Percentiles rank a stretch among this genome's conserved stretches.
phyloP scores from a whole-genome alignment of 2,797 vertebrate genomes.

The Eleutherodactylus coqui region DNA sequence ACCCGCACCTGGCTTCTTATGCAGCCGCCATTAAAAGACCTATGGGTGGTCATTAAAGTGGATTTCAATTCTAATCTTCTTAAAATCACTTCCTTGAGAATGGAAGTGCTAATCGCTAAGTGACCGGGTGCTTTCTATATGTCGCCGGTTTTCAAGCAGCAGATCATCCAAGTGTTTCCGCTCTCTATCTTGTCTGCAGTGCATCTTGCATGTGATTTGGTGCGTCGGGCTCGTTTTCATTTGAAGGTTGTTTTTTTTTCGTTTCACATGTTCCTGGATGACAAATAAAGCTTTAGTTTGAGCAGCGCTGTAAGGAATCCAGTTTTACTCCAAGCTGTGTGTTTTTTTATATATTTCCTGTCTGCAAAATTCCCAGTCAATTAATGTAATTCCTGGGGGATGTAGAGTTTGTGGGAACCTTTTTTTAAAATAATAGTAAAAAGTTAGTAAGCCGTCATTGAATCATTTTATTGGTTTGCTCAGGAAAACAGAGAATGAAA shows the following conservation, averaged over 20 bases:
- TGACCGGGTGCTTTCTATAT: conserved; percentile 35
- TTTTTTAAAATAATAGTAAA: conserved; percentile 29
- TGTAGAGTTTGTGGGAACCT: conserved; percentile 32
- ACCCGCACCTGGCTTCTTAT: too few relatives aligned
- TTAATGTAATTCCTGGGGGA: conserved; percentile 52
- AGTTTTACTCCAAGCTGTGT: background rate
- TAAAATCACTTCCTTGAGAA: conserved; percentile 29
- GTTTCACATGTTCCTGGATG: conserved; percentile 47
- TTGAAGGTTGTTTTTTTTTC: conserved; percentile 47
- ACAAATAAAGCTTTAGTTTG: conserved; percentile 32
- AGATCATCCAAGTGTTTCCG: conserved; percentile 62
- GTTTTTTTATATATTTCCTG: conserved; percentile 34
- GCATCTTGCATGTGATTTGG: conserved; percentile 61
- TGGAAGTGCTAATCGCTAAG: conserved; percentile 25
- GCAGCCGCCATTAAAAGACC: background rate
- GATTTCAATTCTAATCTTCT: conserved; percentile 20
- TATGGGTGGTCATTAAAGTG: too few relatives aligned
- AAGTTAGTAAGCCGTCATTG: conserved; percentile 11
- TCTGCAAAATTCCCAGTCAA: conserved; percentile 50
- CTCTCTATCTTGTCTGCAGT: conserved; percentile 57
- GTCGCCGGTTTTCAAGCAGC: conserved; percentile 39
- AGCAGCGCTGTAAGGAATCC: conserved; percentile 33
- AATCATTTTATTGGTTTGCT: conserved; percentile 25
- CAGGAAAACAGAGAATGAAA: conserved; percentile 17
- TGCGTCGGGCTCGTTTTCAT: conserved; percentile 35